These are phyloP conservation scores for Lates calcarifer DNA, from an alignment of 2,113 vertebrate species.

Conservation along the genomic window DNA sequence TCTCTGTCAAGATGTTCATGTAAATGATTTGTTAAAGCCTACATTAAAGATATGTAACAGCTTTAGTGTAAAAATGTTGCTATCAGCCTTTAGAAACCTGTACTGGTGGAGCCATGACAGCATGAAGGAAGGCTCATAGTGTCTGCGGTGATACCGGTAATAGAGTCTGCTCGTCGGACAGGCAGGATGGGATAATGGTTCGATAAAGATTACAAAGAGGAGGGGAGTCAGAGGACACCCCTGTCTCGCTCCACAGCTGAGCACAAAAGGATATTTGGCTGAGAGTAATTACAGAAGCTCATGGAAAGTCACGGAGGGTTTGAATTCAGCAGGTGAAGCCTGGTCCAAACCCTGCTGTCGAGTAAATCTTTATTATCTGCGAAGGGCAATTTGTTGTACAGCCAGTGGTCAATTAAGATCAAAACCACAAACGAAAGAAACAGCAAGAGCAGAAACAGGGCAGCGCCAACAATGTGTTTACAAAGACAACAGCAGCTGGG, in stretches of 20 bases:
- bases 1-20: background rate
- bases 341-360: slow-evolving; percentile 2
- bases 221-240: slow-evolving; percentile 49
- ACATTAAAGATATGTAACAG: slow-evolving; percentile 13
- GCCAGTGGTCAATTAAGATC: slow-evolving; percentile 50
- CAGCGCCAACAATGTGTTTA: background rate
- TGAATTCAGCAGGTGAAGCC: slow-evolving; percentile 54
- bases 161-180: slow-evolving; percentile 33
- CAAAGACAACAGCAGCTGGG: background rate
- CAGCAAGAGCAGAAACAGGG: background rate
- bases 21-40: background rate
- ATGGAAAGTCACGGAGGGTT: slow-evolving; percentile 48
- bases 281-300: slow-evolving; percentile 63
- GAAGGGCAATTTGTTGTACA: slow-evolving; percentile 54
- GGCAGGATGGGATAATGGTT: slow-evolving; percentile 57
- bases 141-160: slow-evolving; percentile 34
- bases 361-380: slow-evolving; percentile 56
- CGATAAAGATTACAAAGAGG: slow-evolving; percentile 61
- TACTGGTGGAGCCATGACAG: slow-evolving; percentile 10
- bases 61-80: background rate
- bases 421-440: slow-evolving; percentile 16
- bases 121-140: slow-evolving; percentile 35
- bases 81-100: slow-evolving; percentile 16
- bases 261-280: slow-evolving; percentile 63
- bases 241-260: slow-evolving; percentile 52